Evolutionary conservation across 1,140 invertebrate genomes (phyloP).

Genomic region (Solenopsis invicta): DNA sequence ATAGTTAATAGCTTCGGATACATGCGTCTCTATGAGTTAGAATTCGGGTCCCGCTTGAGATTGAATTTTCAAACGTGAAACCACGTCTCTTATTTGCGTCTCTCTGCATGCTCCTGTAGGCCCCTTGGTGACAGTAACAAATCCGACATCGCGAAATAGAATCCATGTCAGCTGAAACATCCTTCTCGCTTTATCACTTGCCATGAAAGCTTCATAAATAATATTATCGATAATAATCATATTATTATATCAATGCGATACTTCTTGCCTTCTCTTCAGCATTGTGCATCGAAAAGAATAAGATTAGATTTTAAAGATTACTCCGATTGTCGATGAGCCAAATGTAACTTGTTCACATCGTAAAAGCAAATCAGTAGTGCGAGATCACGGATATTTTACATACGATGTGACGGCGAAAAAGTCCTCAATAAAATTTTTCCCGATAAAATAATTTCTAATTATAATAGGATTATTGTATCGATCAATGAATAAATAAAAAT

Average conservation of each 20-base stretch:
- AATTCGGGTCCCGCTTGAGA: not conserved
- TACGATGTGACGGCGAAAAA: no score
- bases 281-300: not conserved
- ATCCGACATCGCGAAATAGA: constrained; percentile 51
- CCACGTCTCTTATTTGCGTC: not conserved
- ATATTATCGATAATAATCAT: constrained; percentile 21
- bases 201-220: constrained; percentile 57
- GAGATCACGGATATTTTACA: no score
- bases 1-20: no score
- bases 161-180: constrained; percentile 32
- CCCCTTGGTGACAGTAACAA: constrained; percentile 29
- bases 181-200: constrained; percentile 25
- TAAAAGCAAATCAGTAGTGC: no score
- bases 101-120: no score
- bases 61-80: constrained; percentile 30
- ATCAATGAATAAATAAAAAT: no score
- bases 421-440: no score
- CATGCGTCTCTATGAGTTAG: no score
- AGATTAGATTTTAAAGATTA: constrained; percentile 25
- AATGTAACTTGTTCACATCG: not conserved
- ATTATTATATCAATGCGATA: not conserved
- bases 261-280: not conserved
- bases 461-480: no score
- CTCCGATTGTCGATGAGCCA: not conserved
- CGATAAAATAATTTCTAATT: no score